phyloP scores from a whole-genome alignment of 2,888 invertebrate genomes.

The Eledona agricola region DNA sequence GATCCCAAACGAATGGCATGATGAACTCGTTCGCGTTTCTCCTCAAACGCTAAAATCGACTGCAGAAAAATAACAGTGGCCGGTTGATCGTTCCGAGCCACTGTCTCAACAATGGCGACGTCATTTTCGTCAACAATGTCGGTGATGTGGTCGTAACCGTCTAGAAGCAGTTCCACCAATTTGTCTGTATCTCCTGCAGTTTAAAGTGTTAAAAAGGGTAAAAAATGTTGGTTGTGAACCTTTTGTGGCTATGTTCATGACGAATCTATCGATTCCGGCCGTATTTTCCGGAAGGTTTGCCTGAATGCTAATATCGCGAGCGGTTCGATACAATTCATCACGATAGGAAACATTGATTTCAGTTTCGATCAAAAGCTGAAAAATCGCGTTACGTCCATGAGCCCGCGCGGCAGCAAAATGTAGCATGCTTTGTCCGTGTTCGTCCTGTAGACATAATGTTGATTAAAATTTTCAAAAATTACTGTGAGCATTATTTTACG shows the following conservation, averaged over 20 bases:
- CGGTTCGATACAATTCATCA: constrained; percentile 87
- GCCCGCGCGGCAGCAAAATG: constrained; percentile 88
- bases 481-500: constrained; percentile 6
- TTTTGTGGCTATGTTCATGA: constrained; percentile 79
- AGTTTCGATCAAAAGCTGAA: constrained; percentile 81
- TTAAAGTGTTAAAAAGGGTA: constrained; percentile 55
- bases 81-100: constrained; percentile 72
- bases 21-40: constrained; percentile 80
- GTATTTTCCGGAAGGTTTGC: constrained; percentile 82
- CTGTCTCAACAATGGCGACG: constrained; percentile 74
- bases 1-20: constrained; percentile 75
- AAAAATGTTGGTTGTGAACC: constrained; percentile 68
- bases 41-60: constrained; percentile 80
- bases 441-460: constrained; percentile 70
- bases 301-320: constrained; percentile 84
- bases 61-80: constrained; percentile 76
- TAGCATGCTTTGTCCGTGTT: constrained; percentile 88
- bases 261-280: constrained; percentile 81
- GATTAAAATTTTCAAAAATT: constrained; percentile 1
- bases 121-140: constrained; percentile 80
- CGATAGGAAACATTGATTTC: constrained; percentile 82
- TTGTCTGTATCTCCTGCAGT: constrained; percentile 70
- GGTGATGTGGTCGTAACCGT: constrained; percentile 88
- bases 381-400: constrained; percentile 81
- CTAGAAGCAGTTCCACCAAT: constrained; percentile 74